Conservation (phyloP, 2,888 invertebrate species). For the Mythimna loreyi region DNA sequence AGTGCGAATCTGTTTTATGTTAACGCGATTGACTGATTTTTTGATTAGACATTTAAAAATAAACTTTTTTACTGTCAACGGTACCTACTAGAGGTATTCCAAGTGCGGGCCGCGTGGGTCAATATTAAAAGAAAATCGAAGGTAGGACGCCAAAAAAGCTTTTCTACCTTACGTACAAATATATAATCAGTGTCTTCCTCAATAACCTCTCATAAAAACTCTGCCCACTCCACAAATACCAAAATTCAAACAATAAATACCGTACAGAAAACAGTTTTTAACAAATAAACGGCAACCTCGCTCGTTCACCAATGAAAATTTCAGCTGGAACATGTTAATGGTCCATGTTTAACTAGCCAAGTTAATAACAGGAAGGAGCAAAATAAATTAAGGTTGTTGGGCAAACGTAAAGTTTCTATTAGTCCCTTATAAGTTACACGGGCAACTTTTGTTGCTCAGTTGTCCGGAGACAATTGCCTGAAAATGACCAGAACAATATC, state of each 20-base stretch:
- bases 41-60: too few species aligned
- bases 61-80: too few species aligned
- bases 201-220: not conserved
- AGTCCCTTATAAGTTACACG: not conserved
- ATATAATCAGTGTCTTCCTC: too few species aligned
- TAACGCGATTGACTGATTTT: too few species aligned
- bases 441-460: not conserved
- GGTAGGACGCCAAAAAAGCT: too few species aligned
- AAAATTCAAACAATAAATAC: conserved; percentile 1
- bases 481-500: too few species aligned
- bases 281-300: conserved; percentile 44
- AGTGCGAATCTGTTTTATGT: too few species aligned
- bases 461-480: not conserved
- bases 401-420: conserved; percentile 29
- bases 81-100: too few species aligned
- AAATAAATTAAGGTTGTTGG: conserved; percentile 32
- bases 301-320: conserved; percentile 42
- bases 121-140: too few species aligned
- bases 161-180: not conserved
- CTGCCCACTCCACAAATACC: not conserved
- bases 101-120: too few species aligned
- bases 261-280: conserved; percentile 24
- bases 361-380: conserved; percentile 34
- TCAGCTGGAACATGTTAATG: conserved; percentile 40
- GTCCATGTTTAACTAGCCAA: not conserved